Evolutionary conservation across 2,888 invertebrate genomes (phyloP).

Genomic region (Mimumesa dahlbomi): DNA sequence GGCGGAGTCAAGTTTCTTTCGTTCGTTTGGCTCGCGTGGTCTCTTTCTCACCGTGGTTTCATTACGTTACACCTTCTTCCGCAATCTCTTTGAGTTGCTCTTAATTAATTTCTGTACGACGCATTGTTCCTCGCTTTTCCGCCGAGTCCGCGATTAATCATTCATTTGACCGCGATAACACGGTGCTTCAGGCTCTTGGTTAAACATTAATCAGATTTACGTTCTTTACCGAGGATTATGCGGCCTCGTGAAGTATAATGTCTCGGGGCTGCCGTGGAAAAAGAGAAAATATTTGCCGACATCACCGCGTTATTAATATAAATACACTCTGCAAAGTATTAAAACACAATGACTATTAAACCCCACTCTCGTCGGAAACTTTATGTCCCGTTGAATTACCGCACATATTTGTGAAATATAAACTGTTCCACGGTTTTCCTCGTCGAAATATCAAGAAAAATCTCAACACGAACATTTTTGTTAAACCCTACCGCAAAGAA

Average conservation of each 20-base stretch:
- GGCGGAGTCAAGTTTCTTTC: too few species aligned
- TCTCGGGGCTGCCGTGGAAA: neutral
- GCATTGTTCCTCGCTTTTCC: conserved; percentile 27
- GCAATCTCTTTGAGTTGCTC: conserved; percentile 30
- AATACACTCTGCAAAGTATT: too few species aligned
- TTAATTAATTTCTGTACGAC: conserved; percentile 35
- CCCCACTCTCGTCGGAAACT: too few species aligned
- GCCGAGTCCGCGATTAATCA: conserved; percentile 39
- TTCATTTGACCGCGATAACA: conserved; percentile 35
- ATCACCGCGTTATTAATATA: neutral
- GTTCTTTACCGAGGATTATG: conserved; percentile 21
- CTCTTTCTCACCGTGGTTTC: neutral
- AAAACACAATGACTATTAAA: too few species aligned
- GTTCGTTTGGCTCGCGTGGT: too few species aligned
- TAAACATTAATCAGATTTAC: conserved; percentile 43
- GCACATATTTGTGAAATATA: too few species aligned
- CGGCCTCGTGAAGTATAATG: neutral
- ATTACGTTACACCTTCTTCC: conserved; percentile 30
- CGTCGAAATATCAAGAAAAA: too few species aligned
- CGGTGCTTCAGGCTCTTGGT: conserved; percentile 17
- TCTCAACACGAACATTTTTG: too few species aligned
- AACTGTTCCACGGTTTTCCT: too few species aligned
- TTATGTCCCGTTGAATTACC: too few species aligned
- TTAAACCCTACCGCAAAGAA: too few species aligned
- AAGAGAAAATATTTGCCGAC: neutral